Base-by-base conservation (phyloP, 2,113 vertebrate species). In the Gasterosteus nipponicus region DNA sequence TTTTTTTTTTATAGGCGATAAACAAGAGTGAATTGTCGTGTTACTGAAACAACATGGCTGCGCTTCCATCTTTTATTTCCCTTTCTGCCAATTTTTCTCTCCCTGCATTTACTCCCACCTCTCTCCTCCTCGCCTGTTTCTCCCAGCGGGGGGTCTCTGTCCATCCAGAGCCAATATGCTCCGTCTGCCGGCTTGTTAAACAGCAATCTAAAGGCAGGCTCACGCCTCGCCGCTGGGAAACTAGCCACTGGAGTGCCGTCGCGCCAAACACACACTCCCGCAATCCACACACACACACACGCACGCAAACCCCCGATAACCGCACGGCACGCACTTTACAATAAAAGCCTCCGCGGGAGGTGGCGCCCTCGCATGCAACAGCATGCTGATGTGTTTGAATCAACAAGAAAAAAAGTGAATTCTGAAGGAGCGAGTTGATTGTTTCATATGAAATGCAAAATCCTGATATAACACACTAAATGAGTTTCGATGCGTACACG, bases 161-260 rank as follows among this genome's bases (percentile, higher is more conserved):
- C 88, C 87, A 81, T 88, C 87, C 86, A 80, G 83, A 89, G 91
- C 90, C 91, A 92, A 92, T 91, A 90, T 90, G 86, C 87, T 87
- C 89, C 77, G 88, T 87, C 88, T 91, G 91, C 84, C 71, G 82
- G 82, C 82, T 89, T 89, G 89, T 92, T 92, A 93, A 93, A 92
- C 89, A 92, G 91, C 91, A 93, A 93, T 93, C 91, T 93, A 93
- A 93, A 93, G 91, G 90, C 92, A 92, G 88, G 73, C 90, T 92
- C 92, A 93, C 92, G 88, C 88, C 79, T 82, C 73, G 39, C 88
- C 87, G 80, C 89, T 90, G 90, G 87, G 91, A 91, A 82, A 81
- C 88, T 71, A 64, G 83, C 86, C 89, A 84, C 86, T 87, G 83
- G 89, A 89, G 87, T 87, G 86, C 82, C 80, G 14, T 26, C 22